phyloP scores from a whole-genome alignment of 2,797 vertebrate species.

The Chanos chanos region DNA sequence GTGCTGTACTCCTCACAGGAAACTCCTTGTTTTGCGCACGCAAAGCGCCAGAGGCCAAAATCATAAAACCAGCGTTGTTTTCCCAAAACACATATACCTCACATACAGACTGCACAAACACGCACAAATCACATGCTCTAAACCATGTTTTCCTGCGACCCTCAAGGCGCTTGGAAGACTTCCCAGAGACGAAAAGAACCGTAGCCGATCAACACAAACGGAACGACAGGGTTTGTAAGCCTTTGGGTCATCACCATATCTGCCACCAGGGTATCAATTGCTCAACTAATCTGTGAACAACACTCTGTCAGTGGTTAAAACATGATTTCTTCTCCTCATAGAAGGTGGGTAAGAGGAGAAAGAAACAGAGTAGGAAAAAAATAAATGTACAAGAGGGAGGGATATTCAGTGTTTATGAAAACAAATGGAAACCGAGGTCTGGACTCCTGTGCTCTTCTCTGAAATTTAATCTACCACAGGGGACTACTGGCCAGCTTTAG shows the following conservation, averaged over 20 bases:
- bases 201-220: no score
- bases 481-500: slow-evolving; percentile 3
- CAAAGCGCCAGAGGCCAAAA: background rate
- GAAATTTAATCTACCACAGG: slow-evolving; percentile 28
- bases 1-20: no score
- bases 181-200: no score
- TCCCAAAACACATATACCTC: background rate
- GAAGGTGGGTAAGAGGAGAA: slow-evolving; percentile 24
- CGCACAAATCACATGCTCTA: slow-evolving; percentile 1
- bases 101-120: slow-evolving; percentile 5
- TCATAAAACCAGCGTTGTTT: background rate
- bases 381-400: slow-evolving; percentile 21
- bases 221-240: no score
- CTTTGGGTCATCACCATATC: no score
- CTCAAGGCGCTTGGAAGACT: no score
- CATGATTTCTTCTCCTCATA: slow-evolving; percentile 25
- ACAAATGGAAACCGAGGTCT: slow-evolving; percentile 19
- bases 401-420: slow-evolving; percentile 26
- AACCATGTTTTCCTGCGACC: no score
- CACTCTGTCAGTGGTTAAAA: no score
- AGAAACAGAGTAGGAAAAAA: slow-evolving; percentile 20
- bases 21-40: no score
- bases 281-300: no score
- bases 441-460: slow-evolving; percentile 1
- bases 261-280: no score